A percentile compares a stretch with the other conserved stretches of the same genome.
Evolutionary conservation across 2,888 invertebrate genomes (phyloP).

Genomic region (Platypus cylindrus): DNA sequence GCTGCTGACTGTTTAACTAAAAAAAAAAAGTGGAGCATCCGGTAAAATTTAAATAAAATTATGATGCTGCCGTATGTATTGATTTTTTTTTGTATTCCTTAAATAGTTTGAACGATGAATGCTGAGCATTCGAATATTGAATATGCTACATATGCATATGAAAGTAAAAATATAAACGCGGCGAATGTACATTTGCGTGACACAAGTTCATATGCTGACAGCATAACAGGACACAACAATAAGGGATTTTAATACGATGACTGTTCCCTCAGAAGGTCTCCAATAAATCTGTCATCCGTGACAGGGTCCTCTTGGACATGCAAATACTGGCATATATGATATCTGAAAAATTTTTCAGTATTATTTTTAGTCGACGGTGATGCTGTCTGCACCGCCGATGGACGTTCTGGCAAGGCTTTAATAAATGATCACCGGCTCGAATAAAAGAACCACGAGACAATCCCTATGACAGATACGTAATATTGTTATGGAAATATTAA

Average conservation of each 20-base stretch:
- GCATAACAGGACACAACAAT: conserved; percentile 25
- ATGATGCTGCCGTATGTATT: too few relatives aligned
- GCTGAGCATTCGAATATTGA: too few relatives aligned
- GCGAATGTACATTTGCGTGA: too few relatives aligned
- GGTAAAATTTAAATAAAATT: too few relatives aligned
- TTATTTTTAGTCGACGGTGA: conserved; percentile 14
- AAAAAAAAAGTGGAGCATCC: too few relatives aligned
- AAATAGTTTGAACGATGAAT: too few relatives aligned
- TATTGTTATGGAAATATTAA: conserved; percentile 37
- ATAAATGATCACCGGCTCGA: conserved; percentile 28
- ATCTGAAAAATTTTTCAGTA: conserved; percentile 28
- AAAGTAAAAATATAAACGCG: too few relatives aligned
- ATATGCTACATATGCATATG: too few relatives aligned
- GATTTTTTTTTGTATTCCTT: too few relatives aligned
- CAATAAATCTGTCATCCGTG: conserved; percentile 35
- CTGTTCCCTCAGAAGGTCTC: conserved; percentile 22
- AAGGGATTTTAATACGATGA: conserved; percentile 29
- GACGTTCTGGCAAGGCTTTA: conserved; percentile 26
- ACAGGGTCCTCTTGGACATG: conserved; percentile 30
- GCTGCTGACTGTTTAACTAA: too few relatives aligned
- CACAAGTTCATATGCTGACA: conserved; percentile 10
- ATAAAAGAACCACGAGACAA: conserved; percentile 21
- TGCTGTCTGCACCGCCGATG: conserved; percentile 22
- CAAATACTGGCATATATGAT: conserved; percentile 32
- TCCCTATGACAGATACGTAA: conserved; percentile 33